A percentile compares a stretch with the other conserved stretches of the same genome.
Evolutionary conservation across 2,113 vertebrate species (phyloP).

Genomic region (human): DNA sequence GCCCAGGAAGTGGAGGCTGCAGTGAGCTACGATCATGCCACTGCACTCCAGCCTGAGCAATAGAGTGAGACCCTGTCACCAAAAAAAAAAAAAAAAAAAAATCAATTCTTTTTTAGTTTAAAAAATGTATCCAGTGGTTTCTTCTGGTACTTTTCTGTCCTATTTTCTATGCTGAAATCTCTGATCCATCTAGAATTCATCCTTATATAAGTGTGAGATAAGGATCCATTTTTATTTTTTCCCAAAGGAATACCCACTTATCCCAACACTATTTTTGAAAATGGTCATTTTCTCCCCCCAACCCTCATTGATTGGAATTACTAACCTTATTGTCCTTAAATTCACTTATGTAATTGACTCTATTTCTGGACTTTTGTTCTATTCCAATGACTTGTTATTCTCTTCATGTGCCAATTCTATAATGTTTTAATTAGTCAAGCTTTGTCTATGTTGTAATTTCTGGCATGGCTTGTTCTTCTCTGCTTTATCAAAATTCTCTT

Average conservation of each 20-base stretch:
- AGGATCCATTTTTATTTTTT: background rate
- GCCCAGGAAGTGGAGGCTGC: too few relatives aligned
- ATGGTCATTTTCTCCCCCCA: background rate
- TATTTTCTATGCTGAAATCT: background rate
- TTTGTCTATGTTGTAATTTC: background rate
- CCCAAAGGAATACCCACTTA: background rate
- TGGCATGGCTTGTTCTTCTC: background rate
- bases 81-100: too few relatives aligned
- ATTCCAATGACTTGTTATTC: background rate
- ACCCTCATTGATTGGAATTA: background rate
- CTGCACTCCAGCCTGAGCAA: too few relatives aligned
- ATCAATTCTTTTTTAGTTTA: too few relatives aligned
- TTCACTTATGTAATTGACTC: background rate
- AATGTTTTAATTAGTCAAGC: background rate
- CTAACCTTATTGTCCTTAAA: background rate
- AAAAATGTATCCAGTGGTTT: background rate
- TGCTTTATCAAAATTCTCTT: background rate
- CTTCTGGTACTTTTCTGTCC: background rate
- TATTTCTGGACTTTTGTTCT: background rate
- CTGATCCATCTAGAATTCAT: background rate
- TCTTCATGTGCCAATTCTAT: background rate
- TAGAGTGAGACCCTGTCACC: too few relatives aligned
- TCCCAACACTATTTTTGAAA: background rate
- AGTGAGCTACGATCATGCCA: too few relatives aligned
- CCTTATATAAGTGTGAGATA: background rate